Base-by-base conservation (phyloP, 1,140 invertebrate species). In the Drosophila navojoa region DNA sequence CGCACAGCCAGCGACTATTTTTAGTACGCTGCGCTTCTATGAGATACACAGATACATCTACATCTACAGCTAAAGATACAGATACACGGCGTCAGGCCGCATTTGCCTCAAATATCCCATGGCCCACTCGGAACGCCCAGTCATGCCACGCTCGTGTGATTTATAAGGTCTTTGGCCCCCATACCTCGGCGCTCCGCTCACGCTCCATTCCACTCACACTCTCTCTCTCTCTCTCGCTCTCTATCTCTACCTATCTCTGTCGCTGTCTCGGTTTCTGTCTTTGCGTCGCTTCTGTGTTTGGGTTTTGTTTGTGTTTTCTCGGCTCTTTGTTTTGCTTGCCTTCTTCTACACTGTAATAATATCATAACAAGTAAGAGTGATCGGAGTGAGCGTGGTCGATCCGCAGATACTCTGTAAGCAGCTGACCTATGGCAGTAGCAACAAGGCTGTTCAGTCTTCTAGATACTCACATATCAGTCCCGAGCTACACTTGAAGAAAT, bases 61-160 rank as follows among this genome's bases (percentile, higher is more conserved):
- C 44, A 57, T 19, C 11, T 52, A 52, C 35, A 55, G 32, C 10
- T 35, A 63, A 44, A 61, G n/a, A 4, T 11, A 38, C 32, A 42
- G 27, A n/a, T 27, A 59, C 54, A 40, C 22, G 27, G 13, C 22
- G n/a, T 22, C 19, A 22, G 19, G 19, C 19, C 19, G 45, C 6
- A 40, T 35, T 49, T 71, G 54, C 45, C 57, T 38, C 35, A 55
- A 27, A 29, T 42, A 54, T 22, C 38, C 38, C 44, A 61, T 50
- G 80, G 76, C 68, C 69, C 22, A 45, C 68, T 53, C 61, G 74
- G 79, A 86, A 79, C 77, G 73, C 62, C 82, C 78, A 89, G 84
- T 87, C 84, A 89, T 89, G 84, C 84, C 70, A 82, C 84, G 79
- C 84, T 82, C 84, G 84, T 87, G 84, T 89, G 84, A 89, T 89